Percentiles rank a stretch among this genome's conserved stretches.
phyloP scores from a whole-genome alignment of 1,140 invertebrate species.

The Ceratosolen solmsi region DNA sequence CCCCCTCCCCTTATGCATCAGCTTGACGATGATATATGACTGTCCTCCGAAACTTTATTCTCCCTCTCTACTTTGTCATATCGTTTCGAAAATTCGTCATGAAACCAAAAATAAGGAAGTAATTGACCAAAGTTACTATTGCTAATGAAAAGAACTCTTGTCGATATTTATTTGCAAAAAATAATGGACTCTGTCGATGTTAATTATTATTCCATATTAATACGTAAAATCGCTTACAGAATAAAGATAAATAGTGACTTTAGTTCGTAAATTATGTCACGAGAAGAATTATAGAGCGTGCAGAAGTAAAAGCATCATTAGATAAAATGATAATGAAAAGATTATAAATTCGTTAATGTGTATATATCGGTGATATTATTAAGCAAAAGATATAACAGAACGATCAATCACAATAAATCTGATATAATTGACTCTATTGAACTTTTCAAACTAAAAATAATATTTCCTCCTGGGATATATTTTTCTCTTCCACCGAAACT shows the following conservation, averaged over 20 bases:
- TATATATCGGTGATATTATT: not conserved
- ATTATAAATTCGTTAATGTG: not conserved
- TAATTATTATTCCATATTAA: too few relatives aligned
- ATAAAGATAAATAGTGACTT: too few relatives aligned
- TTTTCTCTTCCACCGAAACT: not conserved
- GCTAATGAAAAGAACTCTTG: too few relatives aligned
- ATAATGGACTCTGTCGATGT: too few relatives aligned
- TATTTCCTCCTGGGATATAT: conserved; percentile 2
- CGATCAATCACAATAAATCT: not conserved
- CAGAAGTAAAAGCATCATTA: not conserved
- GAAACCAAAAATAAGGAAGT: not conserved
- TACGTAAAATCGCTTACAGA: not conserved
- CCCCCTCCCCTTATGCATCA: conserved; percentile 45
- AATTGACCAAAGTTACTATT: not conserved
- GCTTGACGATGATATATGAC: conserved; percentile 58
- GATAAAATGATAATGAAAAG: not conserved
- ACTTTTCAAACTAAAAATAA: not conserved
- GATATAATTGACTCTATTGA: not conserved
- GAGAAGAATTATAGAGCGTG: not conserved
- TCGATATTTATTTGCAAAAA: too few relatives aligned
- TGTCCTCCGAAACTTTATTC: not conserved
- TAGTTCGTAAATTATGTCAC: not conserved
- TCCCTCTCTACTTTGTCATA: not conserved
- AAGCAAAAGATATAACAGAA: not conserved
- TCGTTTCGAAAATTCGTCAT: not conserved